Evolutionary conservation across 2,797 vertebrate species (phyloP), one percentile per base, ranked within the genome.

Genomic region (Apodemus agrarius): DNA sequence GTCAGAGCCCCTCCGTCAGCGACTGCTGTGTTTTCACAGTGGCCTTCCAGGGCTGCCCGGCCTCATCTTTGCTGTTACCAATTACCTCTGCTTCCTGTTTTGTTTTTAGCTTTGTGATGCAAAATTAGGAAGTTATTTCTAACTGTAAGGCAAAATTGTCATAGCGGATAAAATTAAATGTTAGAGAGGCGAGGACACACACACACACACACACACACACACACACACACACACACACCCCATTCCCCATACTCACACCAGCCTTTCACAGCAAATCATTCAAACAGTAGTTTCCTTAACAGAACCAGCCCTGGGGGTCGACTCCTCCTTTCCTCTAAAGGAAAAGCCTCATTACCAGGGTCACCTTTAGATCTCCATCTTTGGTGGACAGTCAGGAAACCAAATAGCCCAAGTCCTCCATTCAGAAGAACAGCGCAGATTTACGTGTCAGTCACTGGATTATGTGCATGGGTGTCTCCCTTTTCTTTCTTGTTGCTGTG

Each of bases 61-160:
- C 72, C 52, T 19, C n/a, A 59, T 16, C 49, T 88, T 96, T 34
- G 43, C 75, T 86, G 3, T 85, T 95, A 84, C 69, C 22, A 82
- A 89, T 16, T 86, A 83, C n/a, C 10, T 3, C n/a, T 87, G 37
- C 34, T 89, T 91, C 29, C 72, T 82, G 6, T 90, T 93, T 97
- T 81, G 6, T 74, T 91, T 96, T 96, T 59, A 82, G n/a, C 43
- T 91, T 93, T 40, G 72, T 85, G 78, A 78, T 34, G 86, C 85
- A 88, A 54, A 79, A 49, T 82, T 79, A 85, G 29, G n/a, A 83
- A 91, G 65, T 80, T 37, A 16, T 34, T 94, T 96, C 21, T 31
- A 6, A 90, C 12, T 49, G 0, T 61, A 78, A 81, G 46, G 54
- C 69, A 88, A 91, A 93, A 79, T 93, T 17, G 40, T 16, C 5